phyloP scores from a whole-genome alignment of 1,140 invertebrate species.

The Venturia canescens region DNA sequence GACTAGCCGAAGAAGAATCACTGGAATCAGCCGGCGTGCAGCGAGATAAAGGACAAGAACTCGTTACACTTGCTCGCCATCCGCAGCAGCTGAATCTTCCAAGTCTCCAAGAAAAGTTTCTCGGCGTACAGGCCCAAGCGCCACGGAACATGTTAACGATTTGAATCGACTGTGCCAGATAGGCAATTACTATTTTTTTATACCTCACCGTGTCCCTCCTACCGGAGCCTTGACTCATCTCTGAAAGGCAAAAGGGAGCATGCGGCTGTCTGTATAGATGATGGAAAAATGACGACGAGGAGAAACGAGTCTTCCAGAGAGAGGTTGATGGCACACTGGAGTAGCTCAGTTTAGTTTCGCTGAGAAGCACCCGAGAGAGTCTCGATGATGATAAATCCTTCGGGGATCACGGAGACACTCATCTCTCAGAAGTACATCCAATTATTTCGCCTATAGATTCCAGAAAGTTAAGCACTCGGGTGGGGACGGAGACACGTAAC shows the following conservation, averaged over 20 bases:
- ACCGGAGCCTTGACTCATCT: slow-evolving; percentile 22
- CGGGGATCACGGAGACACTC: slow-evolving; percentile 2
- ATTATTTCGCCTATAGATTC: slow-evolving; percentile 18
- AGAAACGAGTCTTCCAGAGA: slow-evolving; percentile 15
- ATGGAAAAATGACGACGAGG: not conserved
- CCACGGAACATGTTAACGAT: slow-evolving; percentile 28
- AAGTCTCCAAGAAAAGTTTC: not conserved
- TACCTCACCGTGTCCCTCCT: not conserved
- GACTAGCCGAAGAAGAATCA: slow-evolving; percentile 35
- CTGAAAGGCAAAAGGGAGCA: slow-evolving; percentile 13
- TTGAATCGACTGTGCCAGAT: slow-evolving; percentile 42
- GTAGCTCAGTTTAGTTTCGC: not conserved
- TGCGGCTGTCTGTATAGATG: not conserved
- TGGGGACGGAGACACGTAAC: not conserved
- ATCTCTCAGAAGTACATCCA: slow-evolving; percentile 16
- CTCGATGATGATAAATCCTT: not conserved
- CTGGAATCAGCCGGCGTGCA: slow-evolving; percentile 16
- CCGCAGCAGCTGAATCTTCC: not conserved
- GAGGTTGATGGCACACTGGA: not conserved
- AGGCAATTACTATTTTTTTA: slow-evolving; percentile 40
- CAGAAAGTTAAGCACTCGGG: not conserved
- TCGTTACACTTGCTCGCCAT: not conserved
- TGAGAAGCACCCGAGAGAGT: not conserved
- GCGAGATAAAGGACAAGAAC: not conserved
- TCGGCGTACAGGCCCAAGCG: not conserved